Conservation (phyloP, 1,140 invertebrate species). For the Pseudomyrmex gracilis region DNA sequence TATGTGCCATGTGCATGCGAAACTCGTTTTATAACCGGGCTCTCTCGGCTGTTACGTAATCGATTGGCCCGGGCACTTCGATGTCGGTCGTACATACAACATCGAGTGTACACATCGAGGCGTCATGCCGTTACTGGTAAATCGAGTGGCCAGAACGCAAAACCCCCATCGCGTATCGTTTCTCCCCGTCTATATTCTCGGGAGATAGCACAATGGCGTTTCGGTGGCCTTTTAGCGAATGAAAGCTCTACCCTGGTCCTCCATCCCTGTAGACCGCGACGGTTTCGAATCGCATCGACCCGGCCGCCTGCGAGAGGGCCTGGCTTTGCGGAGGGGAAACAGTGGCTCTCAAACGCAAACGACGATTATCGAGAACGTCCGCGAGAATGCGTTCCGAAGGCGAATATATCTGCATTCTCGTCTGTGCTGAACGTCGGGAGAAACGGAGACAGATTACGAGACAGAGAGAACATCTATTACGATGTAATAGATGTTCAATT, state of each 20-base stretch:
- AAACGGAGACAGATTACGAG: no score
- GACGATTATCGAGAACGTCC: neutral
- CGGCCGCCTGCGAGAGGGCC: neutral
- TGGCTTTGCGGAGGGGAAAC: conserved; percentile 4
- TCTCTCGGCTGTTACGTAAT: conserved; percentile 29
- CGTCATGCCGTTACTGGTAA: conserved; percentile 56
- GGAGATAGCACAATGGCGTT: conserved; percentile 56
- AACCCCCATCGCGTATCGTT: conserved; percentile 37
- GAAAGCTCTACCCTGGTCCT: conserved; percentile 39
- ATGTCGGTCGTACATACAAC: conserved; percentile 2
- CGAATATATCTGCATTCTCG: no score
- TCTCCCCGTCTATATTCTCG: conserved; percentile 9
- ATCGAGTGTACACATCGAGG: conserved; percentile 34
- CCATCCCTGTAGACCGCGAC: conserved; percentile 14
- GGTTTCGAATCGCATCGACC: conserved; percentile 47
- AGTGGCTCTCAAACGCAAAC: conserved; percentile 46
- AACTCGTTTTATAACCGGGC: neutral
- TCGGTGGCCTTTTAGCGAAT: conserved; percentile 62
- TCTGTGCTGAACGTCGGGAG: no score
- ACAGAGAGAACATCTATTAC: no score
- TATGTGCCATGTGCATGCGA: neutral
- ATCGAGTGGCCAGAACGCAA: conserved; percentile 64
- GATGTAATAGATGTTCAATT: no score
- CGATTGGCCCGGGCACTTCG: conserved; percentile 31
- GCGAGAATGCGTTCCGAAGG: neutral